Evolutionary conservation across 1,140 invertebrate genomes (phyloP).

Genomic region (Eumeta japonica): DNA sequence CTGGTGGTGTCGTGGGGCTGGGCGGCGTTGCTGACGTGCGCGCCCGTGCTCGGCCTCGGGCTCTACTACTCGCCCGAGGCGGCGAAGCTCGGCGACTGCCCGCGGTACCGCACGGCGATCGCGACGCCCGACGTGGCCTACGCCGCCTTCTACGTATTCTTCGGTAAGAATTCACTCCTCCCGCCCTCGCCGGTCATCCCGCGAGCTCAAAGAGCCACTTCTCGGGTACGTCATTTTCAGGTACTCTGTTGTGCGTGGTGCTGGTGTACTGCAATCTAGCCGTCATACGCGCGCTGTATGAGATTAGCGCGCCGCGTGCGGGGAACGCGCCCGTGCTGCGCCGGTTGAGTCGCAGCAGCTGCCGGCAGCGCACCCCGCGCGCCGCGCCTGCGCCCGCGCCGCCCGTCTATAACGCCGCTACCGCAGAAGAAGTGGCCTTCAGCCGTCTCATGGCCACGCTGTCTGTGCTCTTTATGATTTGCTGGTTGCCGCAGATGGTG

Average conservation of each 20-base stretch:
- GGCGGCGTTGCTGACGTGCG: slow-evolving; percentile 68
- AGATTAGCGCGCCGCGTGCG: slow-evolving; percentile 54
- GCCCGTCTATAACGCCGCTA: slow-evolving; percentile 57
- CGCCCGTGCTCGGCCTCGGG: slow-evolving; percentile 77
- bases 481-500: slow-evolving; percentile 87
- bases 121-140: slow-evolving; percentile 68
- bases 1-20: slow-evolving; percentile 70
- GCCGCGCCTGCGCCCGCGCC: slow-evolving; percentile 10
- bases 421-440: slow-evolving; percentile 78
- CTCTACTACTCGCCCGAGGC: slow-evolving; percentile 66
- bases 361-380: slow-evolving; percentile 25
- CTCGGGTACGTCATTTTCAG: slow-evolving; percentile 48
- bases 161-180: slow-evolving; percentile 67
- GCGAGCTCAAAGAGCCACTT: neutral
- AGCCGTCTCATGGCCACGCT: slow-evolving; percentile 79
- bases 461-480: slow-evolving; percentile 77
- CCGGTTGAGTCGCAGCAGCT: slow-evolving; percentile 56
- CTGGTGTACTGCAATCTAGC: slow-evolving; percentile 80
- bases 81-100: slow-evolving; percentile 61
- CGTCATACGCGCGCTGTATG: slow-evolving; percentile 74
- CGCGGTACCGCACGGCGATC: slow-evolving; percentile 70
- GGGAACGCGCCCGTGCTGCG: slow-evolving; percentile 52
- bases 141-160: slow-evolving; percentile 74
- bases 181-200: neutral
- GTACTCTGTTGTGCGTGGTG: slow-evolving; percentile 68